Base-by-base conservation (phyloP, 2,797 vertebrate species). In the Coracias cyanogaster region DNA sequence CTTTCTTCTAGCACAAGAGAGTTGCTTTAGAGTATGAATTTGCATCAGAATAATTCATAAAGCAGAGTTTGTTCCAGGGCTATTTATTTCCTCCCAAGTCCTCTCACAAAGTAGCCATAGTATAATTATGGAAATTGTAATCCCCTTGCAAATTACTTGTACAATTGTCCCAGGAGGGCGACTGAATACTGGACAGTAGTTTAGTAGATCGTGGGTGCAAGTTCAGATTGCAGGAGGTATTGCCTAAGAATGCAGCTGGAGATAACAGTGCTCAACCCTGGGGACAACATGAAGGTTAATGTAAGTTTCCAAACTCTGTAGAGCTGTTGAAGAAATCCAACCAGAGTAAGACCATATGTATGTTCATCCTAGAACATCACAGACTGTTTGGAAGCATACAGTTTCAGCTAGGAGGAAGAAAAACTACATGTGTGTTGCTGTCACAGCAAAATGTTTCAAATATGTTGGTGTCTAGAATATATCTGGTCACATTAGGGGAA, bases 1-100 rank as follows among this genome's bases (percentile, higher is more conserved):
- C 79, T 96, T 96, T 89, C 81, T 86, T 96, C 91, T 95, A 77
- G 88, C 89, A 41, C 35, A 67, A 81, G 55, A 72, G 64, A 55
- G 92, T 16, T 96, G 52, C 88, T 84, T 89, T 77, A 89, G 67
- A 86, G 41, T 51, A 33, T 37, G 61, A 85, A 96, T 96, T 97
- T 97, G 85, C 90, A 94, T 96, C 85, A 94, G 92, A 97, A 96
- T 97, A 94, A 97, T 92, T 97, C 71, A 94, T 83, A 90, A 69
- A 86, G 57, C 26, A 81, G 78, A 79, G 72, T 80, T 76, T 71
- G 35, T 92, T 93, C 83, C 82, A 73, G 82, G n/a, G 19, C 65
- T 93, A 5, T 82, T 96, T 97, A 52, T 91, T 96, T 96, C 80
- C 45, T 89, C n/a, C 31, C 28, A 26, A 85, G 66, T 55, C 35